Evolutionary conservation across 1,140 invertebrate genomes (phyloP), one percentile per base, ranked within the genome.

Genomic region (Dufourea novaeangliae): DNA sequence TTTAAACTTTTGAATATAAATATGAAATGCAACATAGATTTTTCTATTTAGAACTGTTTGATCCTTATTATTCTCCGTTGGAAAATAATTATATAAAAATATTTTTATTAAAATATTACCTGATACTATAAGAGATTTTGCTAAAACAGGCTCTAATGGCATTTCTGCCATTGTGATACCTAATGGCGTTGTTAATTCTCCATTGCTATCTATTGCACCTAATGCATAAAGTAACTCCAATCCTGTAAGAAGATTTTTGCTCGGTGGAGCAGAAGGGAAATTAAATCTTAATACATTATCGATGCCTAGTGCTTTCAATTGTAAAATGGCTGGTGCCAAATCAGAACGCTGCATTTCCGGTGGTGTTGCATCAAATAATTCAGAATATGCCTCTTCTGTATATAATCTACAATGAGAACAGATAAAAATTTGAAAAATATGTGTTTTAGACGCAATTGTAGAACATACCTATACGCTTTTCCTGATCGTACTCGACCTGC

Each of bases 341-440:
- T 98, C 97, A 61, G 95, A 96, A 32, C 99, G 91, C 82, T 97
- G 97, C 94, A 99, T 98, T 93, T 99, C 98, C 0, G 98, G 98
- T 6, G 97, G 95, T 0, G 96, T 96, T 25, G 94, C 93, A 0
- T 93, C 89, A 0, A 94, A 91, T 11, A 99, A 87, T 70, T 96
- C 95, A 1, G 95, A 89, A 88, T 94, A 98, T 34, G 96, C 95
- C 77, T 94, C 92, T 91, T 99, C 97, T 20, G 95, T 94, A 87
- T 97, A 97, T 1, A 97, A 89, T 80, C 96, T 95, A 80, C 32
- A 70, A 25, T 92, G 87, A 77, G 73, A 50, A 7, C 25, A 2
- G 3, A 54, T 41, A 8, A 25, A n/a, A 46, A 71, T 67, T 81
- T 79, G 62, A 75, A 83, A 72, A 90, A 52, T 41, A 32, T 52